These are phyloP conservation scores for Panagrolaimus sp. DNA, from an alignment of 1,140 invertebrate genomes.

Conservation along the genomic window DNA sequence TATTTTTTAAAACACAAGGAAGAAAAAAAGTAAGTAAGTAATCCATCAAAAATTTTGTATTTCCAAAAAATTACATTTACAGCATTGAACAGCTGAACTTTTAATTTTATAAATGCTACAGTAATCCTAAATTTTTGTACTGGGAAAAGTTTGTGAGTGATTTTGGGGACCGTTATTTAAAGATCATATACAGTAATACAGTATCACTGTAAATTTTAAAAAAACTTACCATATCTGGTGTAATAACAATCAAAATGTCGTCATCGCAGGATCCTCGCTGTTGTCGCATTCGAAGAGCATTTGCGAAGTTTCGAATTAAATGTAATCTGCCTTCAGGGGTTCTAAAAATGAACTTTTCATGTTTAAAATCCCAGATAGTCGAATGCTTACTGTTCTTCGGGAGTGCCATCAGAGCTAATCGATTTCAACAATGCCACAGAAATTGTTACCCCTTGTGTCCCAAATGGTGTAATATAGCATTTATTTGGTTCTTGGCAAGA, in stretches of 20 bases:
- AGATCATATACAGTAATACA: no score
- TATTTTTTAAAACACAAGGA: no score
- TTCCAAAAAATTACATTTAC: no score
- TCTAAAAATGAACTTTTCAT: slow-evolving; percentile 12
- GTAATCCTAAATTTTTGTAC: no score
- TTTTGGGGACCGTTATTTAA: no score
- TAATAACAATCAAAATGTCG: slow-evolving; percentile 22
- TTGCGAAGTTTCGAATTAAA: slow-evolving; percentile 12
- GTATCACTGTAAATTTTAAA: no score
- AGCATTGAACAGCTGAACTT: no score
- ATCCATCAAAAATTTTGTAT: no score
- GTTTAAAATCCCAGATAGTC: background rate
- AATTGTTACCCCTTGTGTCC: slow-evolving; percentile 16
- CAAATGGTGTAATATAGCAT: background rate
- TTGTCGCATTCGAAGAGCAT: slow-evolving; percentile 10
- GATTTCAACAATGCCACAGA: slow-evolving; percentile 20
- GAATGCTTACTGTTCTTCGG: background rate
- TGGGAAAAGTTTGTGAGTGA: no score
- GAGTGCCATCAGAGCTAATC: slow-evolving; percentile 16
- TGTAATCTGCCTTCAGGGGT: background rate
- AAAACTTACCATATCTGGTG: background rate
- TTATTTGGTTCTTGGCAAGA: background rate
- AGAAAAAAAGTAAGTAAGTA: no score
- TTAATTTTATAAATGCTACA: no score
- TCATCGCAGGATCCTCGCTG: slow-evolving; percentile 23